Evolutionary conservation across 2,888 invertebrate genomes (phyloP), one percentile per base, ranked within the genome.

Genomic region (Tiliacea aurago): DNA sequence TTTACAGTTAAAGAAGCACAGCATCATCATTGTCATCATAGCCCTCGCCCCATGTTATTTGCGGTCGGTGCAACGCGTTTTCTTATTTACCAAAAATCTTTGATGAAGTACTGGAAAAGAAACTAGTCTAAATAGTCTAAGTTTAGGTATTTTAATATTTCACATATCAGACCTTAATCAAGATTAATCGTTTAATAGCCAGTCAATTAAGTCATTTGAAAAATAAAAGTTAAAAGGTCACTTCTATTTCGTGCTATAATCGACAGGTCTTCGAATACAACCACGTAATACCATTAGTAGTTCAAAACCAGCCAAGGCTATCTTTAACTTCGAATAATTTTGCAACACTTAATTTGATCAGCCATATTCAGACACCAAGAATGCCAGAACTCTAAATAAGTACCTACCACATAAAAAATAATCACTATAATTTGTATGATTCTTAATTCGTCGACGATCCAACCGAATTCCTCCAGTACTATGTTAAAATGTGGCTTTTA

Each of bases 351-450:
- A 76, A 79, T 81, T 83, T 79, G 69, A 74, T 73, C 65, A 75
- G 37, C 76, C 71, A 70, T 73, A 73, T 64, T 59, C 45, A 70
- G 71, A 28, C 41, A 43, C 1, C 37, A 58, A 63, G 55, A 76
- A 84, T 73, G 56, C 28, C 58, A 55, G 74, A 76, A 67, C 59
- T 71, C 75, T 76, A 64, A 83, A 83, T 83, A 83, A 74, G 76
- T 69, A 83, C 33, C 33, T 33, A 20, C 43, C 28, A 49, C 67
- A 85, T 86, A 62, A 85, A 85, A 84, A 73, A 70, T 83, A 75
- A 86, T 81, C 13, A 81, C 79, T 69, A 71, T 58, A 81, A 86
- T 80, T 83, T 83, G 71, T 70, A 67, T 59, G 56, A 80, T 70
- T 85, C 74, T 72, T 73, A 79, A 79, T 83, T 78, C 59, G 66